Conservation (phyloP, 2,113 vertebrate genomes). For the Pachyramphus minor region DNA sequence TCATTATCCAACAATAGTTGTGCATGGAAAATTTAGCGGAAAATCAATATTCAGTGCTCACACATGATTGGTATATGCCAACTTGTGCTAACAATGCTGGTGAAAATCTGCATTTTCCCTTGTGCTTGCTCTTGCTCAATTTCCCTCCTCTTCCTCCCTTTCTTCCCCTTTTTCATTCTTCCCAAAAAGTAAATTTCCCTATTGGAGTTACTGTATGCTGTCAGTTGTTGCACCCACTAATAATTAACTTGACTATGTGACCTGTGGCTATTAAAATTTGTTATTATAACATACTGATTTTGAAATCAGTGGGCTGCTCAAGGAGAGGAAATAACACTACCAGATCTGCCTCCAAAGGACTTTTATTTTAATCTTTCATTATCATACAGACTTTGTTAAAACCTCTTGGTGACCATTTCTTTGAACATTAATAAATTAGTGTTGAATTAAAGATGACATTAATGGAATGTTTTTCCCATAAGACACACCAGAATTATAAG, state of each 20-base stretch:
- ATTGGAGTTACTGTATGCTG: background rate
- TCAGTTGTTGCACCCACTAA: background rate
- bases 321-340: background rate
- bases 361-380: background rate
- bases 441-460: background rate
- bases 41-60: background rate
- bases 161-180: background rate
- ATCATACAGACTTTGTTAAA: background rate
- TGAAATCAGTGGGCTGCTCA: background rate
- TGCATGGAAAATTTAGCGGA: background rate
- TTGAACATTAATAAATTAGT: background rate
- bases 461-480: background rate
- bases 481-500: background rate
- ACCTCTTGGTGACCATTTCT: background rate
- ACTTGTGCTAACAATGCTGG: background rate
- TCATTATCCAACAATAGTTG: background rate
- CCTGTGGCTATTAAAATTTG: background rate
- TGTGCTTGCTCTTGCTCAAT: rapidly evolving
- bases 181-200: background rate
- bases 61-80: rapidly evolving
- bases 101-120: background rate
- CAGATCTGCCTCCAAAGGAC: background rate
- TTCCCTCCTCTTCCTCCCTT: background rate
- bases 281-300: background rate
- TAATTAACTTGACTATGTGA: background rate